Evolutionary conservation across 1,140 invertebrate species (phyloP).

Genomic region (Papilio aristodemus): DNA sequence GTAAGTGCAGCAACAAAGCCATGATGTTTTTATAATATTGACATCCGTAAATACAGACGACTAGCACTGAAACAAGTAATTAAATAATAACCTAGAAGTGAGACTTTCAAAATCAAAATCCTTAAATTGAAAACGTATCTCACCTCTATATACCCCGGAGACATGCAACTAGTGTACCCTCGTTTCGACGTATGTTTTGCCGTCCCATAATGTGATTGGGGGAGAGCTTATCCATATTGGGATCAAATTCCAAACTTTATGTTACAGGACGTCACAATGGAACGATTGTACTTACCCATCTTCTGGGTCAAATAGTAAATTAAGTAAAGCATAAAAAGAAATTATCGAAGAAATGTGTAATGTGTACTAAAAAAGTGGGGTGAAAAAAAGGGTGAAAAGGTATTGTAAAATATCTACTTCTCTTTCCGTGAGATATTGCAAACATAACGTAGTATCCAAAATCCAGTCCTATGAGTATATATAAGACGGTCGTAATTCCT

Average conservation of each 20-base stretch:
- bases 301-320: too few species aligned
- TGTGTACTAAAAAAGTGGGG: neutral
- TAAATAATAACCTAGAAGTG: neutral
- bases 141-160: too few species aligned
- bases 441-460: constrained; percentile 1
- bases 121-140: neutral
- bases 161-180: too few species aligned
- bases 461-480: neutral
- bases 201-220: too few species aligned
- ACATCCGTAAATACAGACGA: neutral
- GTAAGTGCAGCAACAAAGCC: neutral
- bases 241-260: too few species aligned
- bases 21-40: neutral
- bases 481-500: neutral
- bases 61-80: neutral
- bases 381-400: neutral
- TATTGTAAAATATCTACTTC: neutral
- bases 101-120: neutral
- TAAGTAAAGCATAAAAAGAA: too few species aligned
- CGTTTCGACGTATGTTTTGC: too few species aligned
- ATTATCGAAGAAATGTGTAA: too few species aligned
- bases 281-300: too few species aligned
- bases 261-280: too few species aligned
- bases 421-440: neutral
- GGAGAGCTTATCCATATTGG: too few species aligned